phyloP scores from a whole-genome alignment of 2,113 vertebrate genomes.

The Daboia siamensis region DNA sequence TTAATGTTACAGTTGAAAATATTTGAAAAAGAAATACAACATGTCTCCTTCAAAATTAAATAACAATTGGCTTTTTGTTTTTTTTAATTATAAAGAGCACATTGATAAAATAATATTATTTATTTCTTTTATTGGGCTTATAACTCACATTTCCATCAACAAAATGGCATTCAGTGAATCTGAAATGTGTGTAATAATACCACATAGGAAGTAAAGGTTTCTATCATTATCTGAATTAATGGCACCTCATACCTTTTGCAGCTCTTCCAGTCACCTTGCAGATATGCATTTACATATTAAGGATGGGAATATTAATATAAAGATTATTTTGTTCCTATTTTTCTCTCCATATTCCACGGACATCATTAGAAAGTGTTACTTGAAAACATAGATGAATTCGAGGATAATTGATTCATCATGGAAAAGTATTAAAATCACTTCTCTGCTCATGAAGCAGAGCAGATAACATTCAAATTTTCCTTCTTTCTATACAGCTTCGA shows the following conservation, averaged over 20 bases:
- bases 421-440: constrained; percentile 17
- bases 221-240: neutral
- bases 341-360: neutral
- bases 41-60: neutral
- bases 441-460: neutral
- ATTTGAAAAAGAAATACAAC: neutral
- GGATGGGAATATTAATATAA: neutral
- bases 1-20: neutral
- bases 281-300: neutral
- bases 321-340: constrained; percentile 11
- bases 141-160: neutral
- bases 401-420: constrained; percentile 31
- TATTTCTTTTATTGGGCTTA: neutral
- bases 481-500: constrained; percentile 16
- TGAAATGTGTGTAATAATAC: neutral
- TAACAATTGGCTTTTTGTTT: neutral
- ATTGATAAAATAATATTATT: neutral
- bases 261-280: neutral
- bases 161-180: neutral
- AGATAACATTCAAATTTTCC: neutral
- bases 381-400: neutral
- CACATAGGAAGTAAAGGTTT: neutral
- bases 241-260: neutral
- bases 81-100: neutral
- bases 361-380: constrained; percentile 25